phyloP scores from a whole-genome alignment of 2,797 vertebrate genomes.

The Rhinogobio ventralis region DNA sequence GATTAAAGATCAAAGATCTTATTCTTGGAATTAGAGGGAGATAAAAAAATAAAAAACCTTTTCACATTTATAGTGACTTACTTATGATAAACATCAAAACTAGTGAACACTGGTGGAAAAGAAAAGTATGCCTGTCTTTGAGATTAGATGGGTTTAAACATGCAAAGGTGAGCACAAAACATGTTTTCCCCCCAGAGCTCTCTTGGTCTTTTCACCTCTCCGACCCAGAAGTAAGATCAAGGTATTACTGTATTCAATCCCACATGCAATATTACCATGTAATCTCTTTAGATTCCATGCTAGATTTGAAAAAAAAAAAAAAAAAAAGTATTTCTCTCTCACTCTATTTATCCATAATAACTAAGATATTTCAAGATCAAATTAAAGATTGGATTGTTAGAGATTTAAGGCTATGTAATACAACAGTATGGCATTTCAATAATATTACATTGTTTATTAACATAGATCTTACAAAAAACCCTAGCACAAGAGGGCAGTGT shows the following conservation, averaged over 20 bases:
- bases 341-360: background rate
- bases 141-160: background rate
- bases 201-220: conserved; percentile 12
- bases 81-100: background rate
- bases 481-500: background rate
- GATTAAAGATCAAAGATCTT: background rate
- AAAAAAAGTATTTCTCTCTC: background rate
- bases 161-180: background rate
- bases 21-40: background rate
- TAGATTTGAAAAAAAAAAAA: too few species aligned
- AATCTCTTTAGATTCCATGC: conserved; percentile 31
- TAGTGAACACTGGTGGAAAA: background rate
- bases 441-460: background rate
- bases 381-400: background rate
- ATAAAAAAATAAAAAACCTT: background rate
- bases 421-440: background rate
- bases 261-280: conserved; percentile 37
- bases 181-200: background rate
- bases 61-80: background rate
- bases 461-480: too few species aligned
- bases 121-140: background rate
- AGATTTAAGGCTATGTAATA: background rate
- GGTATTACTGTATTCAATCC: conserved; percentile 34
- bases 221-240: conserved; percentile 28
- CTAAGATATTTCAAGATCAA: background rate